A percentile compares a stretch with the other conserved stretches of the same genome.
Evolutionary conservation across 37 sponge, comb jelly and placozoan genomes (phyloP).

Genomic region (Agelas oroides): DNA sequence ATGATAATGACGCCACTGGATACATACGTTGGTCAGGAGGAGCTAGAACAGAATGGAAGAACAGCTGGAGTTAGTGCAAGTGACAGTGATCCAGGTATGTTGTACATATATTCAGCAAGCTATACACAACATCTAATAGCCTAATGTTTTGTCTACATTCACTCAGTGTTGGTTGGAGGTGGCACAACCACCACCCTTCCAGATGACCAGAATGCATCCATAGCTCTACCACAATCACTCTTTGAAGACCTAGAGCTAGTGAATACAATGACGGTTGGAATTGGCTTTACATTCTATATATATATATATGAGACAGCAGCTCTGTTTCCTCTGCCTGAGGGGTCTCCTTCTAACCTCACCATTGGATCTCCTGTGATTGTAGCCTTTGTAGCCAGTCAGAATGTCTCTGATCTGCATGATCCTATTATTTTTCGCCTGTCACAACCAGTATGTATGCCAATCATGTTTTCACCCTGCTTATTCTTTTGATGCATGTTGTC

Average conservation of each 20-base stretch:
- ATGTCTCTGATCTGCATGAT: neutral
- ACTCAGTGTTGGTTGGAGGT: no score
- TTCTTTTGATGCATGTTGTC: neutral
- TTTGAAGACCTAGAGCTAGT: neutral
- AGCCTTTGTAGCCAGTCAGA: neutral
- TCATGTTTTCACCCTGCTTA: no score
- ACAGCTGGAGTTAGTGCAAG: no score
- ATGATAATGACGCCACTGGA: no score
- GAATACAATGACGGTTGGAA: neutral
- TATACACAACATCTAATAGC: no score
- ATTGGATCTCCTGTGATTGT: constrained; percentile 2
- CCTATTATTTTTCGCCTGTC: neutral
- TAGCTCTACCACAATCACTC: neutral
- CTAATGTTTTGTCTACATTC: no score
- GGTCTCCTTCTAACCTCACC: neutral
- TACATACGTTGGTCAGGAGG: no score
- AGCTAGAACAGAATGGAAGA: no score
- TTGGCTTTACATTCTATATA: constrained; percentile 15
- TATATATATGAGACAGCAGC: neutral
- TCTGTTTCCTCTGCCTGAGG: constrained; percentile 7
- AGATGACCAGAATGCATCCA: neutral
- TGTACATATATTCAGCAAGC: no score
- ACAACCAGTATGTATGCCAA: no score
- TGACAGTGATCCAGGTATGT: no score
- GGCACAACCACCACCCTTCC: no score